These are phyloP conservation scores for Eurois occulta DNA, from an alignment of 2,888 invertebrate genomes.

Conservation along the genomic window DNA sequence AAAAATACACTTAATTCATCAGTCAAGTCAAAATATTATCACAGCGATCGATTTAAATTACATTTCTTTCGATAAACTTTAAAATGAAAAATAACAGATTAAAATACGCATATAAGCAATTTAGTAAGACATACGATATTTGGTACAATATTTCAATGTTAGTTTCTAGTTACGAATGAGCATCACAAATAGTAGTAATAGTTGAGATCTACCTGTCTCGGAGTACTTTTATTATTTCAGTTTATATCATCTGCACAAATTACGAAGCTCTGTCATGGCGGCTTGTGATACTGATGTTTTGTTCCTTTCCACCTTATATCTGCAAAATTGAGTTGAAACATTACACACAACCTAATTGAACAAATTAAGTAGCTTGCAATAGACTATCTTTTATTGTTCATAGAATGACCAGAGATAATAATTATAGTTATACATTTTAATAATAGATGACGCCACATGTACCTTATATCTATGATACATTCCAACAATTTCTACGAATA, in stretches of 20 bases:
- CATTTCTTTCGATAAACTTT: constrained; percentile 63
- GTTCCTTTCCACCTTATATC: constrained; percentile 85
- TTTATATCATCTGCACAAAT: constrained; percentile 83
- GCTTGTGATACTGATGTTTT: constrained; percentile 82
- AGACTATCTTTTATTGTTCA: too few relatives aligned
- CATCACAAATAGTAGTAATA: constrained; percentile 42
- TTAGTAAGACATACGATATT: constrained; percentile 57
- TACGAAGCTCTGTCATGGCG: constrained; percentile 84
- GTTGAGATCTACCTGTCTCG: constrained; percentile 50
- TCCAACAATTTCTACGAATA: too few relatives aligned
- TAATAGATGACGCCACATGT: too few relatives aligned
- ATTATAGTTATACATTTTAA: too few relatives aligned
- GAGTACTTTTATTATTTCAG: constrained; percentile 40
- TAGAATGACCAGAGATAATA: too few relatives aligned
- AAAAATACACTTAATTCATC: constrained; percentile 81
- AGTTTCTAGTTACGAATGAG: constrained; percentile 56
- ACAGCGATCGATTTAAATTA: constrained; percentile 75
- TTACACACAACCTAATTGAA: background rate
- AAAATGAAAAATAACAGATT: constrained; percentile 56
- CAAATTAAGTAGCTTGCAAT: too few relatives aligned
- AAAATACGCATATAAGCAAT: constrained; percentile 60
- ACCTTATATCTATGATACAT: too few relatives aligned
- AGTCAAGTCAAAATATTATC: constrained; percentile 84
- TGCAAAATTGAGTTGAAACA: constrained; percentile 62
- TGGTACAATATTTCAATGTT: constrained; percentile 58